phyloP scores from a whole-genome alignment of 2,888 invertebrate genomes.

The Elmis aenea region DNA sequence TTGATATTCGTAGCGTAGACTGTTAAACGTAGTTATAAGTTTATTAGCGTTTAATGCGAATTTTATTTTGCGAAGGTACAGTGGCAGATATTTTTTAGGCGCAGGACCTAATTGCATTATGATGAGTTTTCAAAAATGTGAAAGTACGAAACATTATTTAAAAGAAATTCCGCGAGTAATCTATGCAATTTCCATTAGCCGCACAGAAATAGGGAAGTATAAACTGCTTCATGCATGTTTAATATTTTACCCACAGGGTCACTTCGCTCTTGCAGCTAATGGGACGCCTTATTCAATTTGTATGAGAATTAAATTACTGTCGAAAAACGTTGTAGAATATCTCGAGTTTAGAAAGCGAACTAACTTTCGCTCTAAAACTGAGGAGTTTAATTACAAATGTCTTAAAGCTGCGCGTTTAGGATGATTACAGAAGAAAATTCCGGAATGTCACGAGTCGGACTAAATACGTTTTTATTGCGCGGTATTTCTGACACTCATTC shows the following conservation, averaged over 20 bases:
- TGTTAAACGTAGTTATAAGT: too few species aligned
- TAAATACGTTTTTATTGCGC: slow-evolving; percentile 33
- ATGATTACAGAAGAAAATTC: slow-evolving; percentile 13
- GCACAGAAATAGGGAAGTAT: slow-evolving; percentile 16
- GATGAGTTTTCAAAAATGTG: too few species aligned
- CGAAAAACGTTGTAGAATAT: slow-evolving; percentile 29
- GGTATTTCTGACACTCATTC: slow-evolving; percentile 30
- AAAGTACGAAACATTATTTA: too few species aligned
- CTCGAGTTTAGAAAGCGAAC: slow-evolving; percentile 14
- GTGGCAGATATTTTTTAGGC: too few species aligned
- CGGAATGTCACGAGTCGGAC: slow-evolving; percentile 17
- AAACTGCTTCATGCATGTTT: slow-evolving; percentile 40
- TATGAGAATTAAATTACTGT: slow-evolving; percentile 38
- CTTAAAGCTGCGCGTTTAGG: slow-evolving; percentile 5
- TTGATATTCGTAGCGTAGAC: too few species aligned
- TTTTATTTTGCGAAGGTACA: too few species aligned
- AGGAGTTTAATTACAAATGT: slow-evolving; percentile 9
- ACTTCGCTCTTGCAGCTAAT: slow-evolving; percentile 41
- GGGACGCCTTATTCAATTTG: slow-evolving; percentile 43
- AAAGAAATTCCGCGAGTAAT: too few species aligned
- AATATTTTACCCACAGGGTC: slow-evolving; percentile 41
- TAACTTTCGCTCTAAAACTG: slow-evolving; percentile 8
- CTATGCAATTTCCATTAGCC: slow-evolving; percentile 19
- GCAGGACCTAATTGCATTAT: too few species aligned
- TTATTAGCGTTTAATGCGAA: too few species aligned